Evolutionary conservation across 1,140 invertebrate genomes (phyloP), one percentile per base, ranked within the genome.

Genomic region (Lordiphosa clarofinis): DNA sequence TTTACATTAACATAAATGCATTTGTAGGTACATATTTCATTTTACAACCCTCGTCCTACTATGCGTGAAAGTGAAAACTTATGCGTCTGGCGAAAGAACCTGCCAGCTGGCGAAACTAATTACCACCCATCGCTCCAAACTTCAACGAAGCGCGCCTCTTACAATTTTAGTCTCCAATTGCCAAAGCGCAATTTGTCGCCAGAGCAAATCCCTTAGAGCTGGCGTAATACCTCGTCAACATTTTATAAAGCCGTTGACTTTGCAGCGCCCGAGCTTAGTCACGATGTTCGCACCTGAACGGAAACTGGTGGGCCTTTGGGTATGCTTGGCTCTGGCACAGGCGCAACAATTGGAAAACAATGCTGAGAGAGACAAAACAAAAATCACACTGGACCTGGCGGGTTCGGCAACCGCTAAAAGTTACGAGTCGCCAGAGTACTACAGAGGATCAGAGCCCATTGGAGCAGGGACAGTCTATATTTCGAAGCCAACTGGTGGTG

Each of bases 121-220:
- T 84, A 70, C 43, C 24, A 73, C 43, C 11, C 42, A 44, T 31
- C 21, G 21, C 24, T 44, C 24, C 24, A 44, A 33, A 33, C 24
- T 31, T 7, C n/a, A 12, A 31, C 78, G 44, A 84, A 55, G 78
- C 78, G 68, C 56, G 44, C 40, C 57, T 50, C 43, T 56, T 35
- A 84, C 67, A 87, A 75, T 88, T 81, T 71, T 15, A 55, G 64
- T 31, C 74, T 75, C 44, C 71, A 87, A 88, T 87, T 88, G 86
- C 65, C 65, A 74, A 55, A 62, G 47, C 66, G 60, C 71, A 86
- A 84, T 86, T 86, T 73, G 59, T 67, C 74, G 74, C 74, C 70
- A 86, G 42, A 37, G 37, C 31, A 48, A 38, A 15, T 28, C 49
- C 38, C 48, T 54, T 49, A 50, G 33, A 47, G 19, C 39, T 60